Conservation (phyloP, 2,888 invertebrate genomes). For the Osmoderma eremita region DNA sequence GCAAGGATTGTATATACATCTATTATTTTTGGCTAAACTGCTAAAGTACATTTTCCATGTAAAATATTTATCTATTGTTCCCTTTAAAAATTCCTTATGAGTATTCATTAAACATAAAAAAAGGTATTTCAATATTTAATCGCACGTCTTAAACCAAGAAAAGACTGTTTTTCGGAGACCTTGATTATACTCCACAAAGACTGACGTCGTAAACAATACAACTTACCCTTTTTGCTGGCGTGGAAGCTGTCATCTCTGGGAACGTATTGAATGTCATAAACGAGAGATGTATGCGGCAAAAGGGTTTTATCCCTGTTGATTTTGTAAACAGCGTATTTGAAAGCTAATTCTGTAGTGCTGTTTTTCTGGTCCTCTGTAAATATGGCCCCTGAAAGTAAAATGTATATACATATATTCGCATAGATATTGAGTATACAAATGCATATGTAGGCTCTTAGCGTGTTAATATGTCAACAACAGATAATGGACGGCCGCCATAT, state of each 20-base stretch:
- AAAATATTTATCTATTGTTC: no score
- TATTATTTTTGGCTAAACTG: no score
- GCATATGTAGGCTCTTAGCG: slow-evolving; percentile 2
- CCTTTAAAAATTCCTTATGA: no score
- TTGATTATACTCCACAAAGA: slow-evolving; percentile 1
- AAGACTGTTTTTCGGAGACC: neutral
- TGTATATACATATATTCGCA: slow-evolving; percentile 17
- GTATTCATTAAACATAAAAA: slow-evolving; percentile 3
- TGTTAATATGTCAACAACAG: slow-evolving; percentile 30
- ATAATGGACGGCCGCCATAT: slow-evolving; percentile 5
- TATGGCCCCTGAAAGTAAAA: slow-evolving; percentile 79
- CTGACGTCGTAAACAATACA: slow-evolving; percentile 29
- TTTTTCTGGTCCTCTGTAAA: slow-evolving; percentile 91
- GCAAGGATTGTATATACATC: no score
- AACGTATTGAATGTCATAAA: slow-evolving; percentile 93
- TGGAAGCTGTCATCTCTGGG: slow-evolving; percentile 90
- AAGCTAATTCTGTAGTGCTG: slow-evolving; percentile 87
- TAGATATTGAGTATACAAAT: neutral
- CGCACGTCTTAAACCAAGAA: neutral
- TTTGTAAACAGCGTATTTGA: slow-evolving; percentile 93
- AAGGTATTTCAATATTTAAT: neutral
- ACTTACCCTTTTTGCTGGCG: slow-evolving; percentile 87
- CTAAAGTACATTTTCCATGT: no score
- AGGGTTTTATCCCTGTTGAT: slow-evolving; percentile 89
- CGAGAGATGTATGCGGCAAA: slow-evolving; percentile 85